Evolutionary conservation across 2,888 invertebrate genomes (phyloP).

Genomic region (Trichogramma evanescens): DNA sequence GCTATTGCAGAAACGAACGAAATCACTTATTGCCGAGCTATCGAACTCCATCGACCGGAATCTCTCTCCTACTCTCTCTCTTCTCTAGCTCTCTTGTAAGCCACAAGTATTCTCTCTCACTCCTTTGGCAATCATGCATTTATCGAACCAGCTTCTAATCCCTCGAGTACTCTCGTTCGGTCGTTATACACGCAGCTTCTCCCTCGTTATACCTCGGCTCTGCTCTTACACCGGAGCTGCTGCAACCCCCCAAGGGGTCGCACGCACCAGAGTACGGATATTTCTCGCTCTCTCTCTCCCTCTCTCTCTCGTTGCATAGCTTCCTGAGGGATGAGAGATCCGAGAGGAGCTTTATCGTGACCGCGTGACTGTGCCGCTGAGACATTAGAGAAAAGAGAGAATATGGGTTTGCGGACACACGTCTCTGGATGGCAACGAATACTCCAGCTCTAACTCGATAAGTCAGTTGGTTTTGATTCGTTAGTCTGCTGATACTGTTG

Average conservation of each 20-base stretch:
- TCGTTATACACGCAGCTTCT: slow-evolving; percentile 6
- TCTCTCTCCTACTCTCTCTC: slow-evolving; percentile 10
- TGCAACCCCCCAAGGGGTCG: no score
- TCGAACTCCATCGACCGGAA: neutral
- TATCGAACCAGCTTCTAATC: slow-evolving; percentile 38
- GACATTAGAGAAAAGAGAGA: neutral
- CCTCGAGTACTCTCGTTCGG: slow-evolving; percentile 36
- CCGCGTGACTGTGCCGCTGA: slow-evolving; percentile 4
- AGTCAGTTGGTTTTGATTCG: no score
- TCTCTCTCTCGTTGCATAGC: slow-evolving; percentile 8
- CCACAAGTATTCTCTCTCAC: slow-evolving; percentile 37
- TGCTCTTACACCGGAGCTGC: no score
- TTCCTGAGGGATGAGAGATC: neutral
- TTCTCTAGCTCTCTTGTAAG: slow-evolving; percentile 8
- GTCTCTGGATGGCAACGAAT: no score
- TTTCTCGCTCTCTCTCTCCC: slow-evolving; percentile 5
- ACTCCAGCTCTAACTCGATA: no score
- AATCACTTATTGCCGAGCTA: neutral
- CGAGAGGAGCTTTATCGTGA: neutral
- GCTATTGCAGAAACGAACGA: neutral
- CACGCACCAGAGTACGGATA: no score
- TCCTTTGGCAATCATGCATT: slow-evolving; percentile 42
- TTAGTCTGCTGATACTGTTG: no score
- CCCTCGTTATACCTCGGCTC: no score
- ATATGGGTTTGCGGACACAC: no score